phyloP scores from a whole-genome alignment of 2,113 vertebrate species.

The Pitta sordida region DNA sequence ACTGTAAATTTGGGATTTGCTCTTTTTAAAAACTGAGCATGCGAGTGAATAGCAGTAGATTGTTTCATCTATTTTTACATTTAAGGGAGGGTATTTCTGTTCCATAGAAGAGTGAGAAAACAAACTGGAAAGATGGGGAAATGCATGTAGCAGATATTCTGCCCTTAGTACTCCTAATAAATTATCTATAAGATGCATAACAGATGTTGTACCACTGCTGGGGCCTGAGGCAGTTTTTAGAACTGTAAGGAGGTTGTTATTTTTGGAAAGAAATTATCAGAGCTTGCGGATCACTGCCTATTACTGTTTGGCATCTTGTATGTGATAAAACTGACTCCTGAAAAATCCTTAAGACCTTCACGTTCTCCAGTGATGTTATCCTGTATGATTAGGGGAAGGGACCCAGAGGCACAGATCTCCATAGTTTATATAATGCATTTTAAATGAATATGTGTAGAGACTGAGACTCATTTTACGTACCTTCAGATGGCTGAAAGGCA shows the following conservation, averaged over 20 bases:
- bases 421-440: not conserved
- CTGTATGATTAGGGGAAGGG: not conserved
- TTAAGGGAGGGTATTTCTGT: not conserved
- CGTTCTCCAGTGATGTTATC: not conserved
- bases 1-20: not conserved
- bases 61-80: not conserved
- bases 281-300: not conserved
- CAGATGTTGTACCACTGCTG: not conserved
- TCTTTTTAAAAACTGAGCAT: not conserved
- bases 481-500: not conserved
- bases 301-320: not conserved
- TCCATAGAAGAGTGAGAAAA: not conserved
- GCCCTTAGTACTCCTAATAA: not conserved
- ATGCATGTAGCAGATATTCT: not conserved
- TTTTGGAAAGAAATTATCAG: constrained; percentile 23
- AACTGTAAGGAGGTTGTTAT: not conserved
- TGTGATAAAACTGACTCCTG: not conserved
- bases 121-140: not conserved
- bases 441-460: not conserved
- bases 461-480: not conserved
- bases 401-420: not conserved
- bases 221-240: not conserved
- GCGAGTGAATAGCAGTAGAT: not conserved
- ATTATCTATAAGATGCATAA: constrained; percentile 10
- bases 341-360: not conserved